Base-by-base conservation (phyloP, 1,140 invertebrate genomes). In the Gonioctena quinquepunctata region DNA sequence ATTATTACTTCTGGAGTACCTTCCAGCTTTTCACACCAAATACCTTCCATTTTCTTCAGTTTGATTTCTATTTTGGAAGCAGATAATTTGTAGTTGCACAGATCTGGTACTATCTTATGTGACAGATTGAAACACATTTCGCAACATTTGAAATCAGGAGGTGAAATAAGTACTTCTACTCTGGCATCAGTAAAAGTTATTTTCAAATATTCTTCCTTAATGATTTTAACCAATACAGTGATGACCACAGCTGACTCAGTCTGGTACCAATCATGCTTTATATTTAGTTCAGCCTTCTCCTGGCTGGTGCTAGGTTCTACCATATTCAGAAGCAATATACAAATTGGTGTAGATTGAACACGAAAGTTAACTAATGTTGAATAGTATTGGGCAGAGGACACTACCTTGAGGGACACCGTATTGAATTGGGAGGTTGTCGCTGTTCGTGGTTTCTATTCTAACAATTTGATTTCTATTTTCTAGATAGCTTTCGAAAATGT, bases 41-140 rank as follows among this genome's bases (percentile, higher is more conserved):
- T 77, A 0, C 91, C 92, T 70, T 94, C 91, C 28, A 84, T 82
- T 85, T 98, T 98, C 71, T 90, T 89, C 50, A 98, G 80, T 76
- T 94, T 94, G 1, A 98, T 89, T 86, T 98, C 96, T 76, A 97
- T 90, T 84, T 96, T 97, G 1, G 94, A 90, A 3, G 92, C 82
- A 13, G 88, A 84, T 1, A 95, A 86, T 82, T 90, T 91, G 75
- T 89, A 87, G 0, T 84, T 85, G 71, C 90, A 92, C 76, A 91
- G 86, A 13, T 90, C 86, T 18, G 92, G 88, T n/a, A 90, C 84
- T 65, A 97, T 88, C 11, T 87, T 82, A 81, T 94, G 89, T 2
- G 88, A 86, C 52, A 97, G 81, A 76, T 92, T 85, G 66, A 96
- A 78, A 69, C 91, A 86, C 52, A 94, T 81, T 76, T 87, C 88